Evolutionary conservation across 2,888 invertebrate species (phyloP).

Genomic region (Melieria omissa): DNA sequence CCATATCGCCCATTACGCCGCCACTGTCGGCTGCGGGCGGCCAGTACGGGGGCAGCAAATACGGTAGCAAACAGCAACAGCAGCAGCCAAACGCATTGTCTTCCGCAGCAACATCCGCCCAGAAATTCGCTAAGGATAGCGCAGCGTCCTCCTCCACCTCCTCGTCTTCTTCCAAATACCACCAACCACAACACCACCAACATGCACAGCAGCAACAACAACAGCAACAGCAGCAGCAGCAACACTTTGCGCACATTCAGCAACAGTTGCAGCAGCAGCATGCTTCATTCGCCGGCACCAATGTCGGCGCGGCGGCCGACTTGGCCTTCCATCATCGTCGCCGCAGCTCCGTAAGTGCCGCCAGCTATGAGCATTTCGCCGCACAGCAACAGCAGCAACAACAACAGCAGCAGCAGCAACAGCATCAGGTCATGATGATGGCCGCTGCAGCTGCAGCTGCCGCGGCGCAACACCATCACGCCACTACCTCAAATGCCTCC

Average conservation of each 20-base stretch:
- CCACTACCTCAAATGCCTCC: not conserved
- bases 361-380: slow-evolving; percentile 58
- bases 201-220: slow-evolving; percentile 20
- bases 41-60: slow-evolving; percentile 37
- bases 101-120: slow-evolving; percentile 41
- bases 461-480: slow-evolving; percentile 43
- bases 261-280: slow-evolving; percentile 40
- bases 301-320: slow-evolving; percentile 50
- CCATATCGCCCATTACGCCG: slow-evolving; percentile 64
- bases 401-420: slow-evolving; percentile 50
- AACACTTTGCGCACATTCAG: slow-evolving; percentile 34
- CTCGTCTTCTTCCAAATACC: slow-evolving; percentile 43
- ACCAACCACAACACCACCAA: slow-evolving; percentile 28
- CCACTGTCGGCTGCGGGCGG: slow-evolving; percentile 45
- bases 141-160: slow-evolving; percentile 32
- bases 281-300: slow-evolving; percentile 35
- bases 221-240: slow-evolving; percentile 42
- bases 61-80: slow-evolving; percentile 41
- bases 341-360: slow-evolving; percentile 58
- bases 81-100: slow-evolving; percentile 33
- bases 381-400: slow-evolving; percentile 59
- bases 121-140: slow-evolving; percentile 37
- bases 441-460: slow-evolving; percentile 46
- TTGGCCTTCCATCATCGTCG: slow-evolving; percentile 55
- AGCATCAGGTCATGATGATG: slow-evolving; percentile 44